Conservation (phyloP, 1,140 invertebrate genomes). For the Brachionus koreanus region DNA sequence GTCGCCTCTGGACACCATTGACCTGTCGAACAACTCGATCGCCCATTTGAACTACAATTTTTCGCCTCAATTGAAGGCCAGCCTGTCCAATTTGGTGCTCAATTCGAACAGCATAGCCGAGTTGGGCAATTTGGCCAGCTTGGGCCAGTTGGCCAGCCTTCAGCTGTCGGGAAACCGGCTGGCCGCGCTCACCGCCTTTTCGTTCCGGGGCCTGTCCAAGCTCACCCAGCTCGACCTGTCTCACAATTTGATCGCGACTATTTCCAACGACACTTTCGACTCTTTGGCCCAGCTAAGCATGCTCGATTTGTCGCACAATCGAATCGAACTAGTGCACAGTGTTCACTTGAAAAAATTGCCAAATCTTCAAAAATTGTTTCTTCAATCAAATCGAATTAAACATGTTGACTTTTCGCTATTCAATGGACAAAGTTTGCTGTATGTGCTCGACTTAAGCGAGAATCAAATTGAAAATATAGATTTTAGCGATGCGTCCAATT, state of each 20-base stretch:
- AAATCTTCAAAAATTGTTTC: neutral
- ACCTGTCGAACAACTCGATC: neutral
- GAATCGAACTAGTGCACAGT: neutral
- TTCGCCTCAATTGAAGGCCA: neutral
- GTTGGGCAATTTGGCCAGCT: neutral
- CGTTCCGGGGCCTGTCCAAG: neutral
- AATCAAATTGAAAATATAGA: neutral
- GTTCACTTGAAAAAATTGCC: neutral
- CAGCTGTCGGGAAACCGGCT: neutral
- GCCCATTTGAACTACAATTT: neutral
- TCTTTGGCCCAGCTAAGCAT: neutral
- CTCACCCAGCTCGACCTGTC: neutral
- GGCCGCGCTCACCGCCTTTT: neutral
- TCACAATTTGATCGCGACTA: neutral
- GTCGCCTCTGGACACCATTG: neutral
- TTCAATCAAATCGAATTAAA: neutral
- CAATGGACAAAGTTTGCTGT: neutral
- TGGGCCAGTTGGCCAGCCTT: neutral
- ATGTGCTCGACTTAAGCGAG: neutral
- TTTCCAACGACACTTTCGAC: neutral
- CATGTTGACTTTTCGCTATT: neutral
- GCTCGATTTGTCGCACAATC: neutral
- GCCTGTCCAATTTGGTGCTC: neutral
- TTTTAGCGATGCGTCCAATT: neutral
- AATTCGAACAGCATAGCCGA: neutral